Conservation (phyloP, 2,888 invertebrate genomes). For the Nyleta sp. region DNA sequence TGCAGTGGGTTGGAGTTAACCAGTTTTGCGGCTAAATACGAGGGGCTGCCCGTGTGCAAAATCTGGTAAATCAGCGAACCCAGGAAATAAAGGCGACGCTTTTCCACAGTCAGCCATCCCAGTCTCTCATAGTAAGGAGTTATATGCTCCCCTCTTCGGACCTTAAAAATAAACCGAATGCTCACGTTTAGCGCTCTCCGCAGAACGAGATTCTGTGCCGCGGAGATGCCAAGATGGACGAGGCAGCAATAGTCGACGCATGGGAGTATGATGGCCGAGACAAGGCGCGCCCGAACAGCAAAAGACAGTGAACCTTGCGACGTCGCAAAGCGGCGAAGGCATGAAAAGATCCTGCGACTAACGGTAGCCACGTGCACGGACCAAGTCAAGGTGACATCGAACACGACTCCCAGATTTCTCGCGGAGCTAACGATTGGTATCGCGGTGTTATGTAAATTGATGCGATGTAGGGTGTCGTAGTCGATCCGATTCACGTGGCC, state of each 20-base stretch:
- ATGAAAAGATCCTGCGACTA: too few species aligned
- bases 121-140: background rate
- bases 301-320: too few species aligned
- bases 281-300: background rate
- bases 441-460: background rate
- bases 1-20: too few species aligned
- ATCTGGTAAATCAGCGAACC: background rate
- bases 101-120: background rate
- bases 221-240: background rate
- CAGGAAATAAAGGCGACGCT: background rate
- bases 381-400: background rate
- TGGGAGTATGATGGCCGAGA: background rate
- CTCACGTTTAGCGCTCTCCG: background rate
- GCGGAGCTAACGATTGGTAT: background rate
- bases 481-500: background rate
- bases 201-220: background rate
- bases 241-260: background rate
- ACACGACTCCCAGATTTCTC: background rate
- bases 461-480: background rate
- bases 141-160: background rate
- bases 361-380: background rate
- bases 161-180: background rate
- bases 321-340: too few species aligned
- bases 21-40: background rate
- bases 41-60: background rate